Base-by-base conservation (phyloP, 2,113 vertebrate species). In the Macquaria australasica region DNA sequence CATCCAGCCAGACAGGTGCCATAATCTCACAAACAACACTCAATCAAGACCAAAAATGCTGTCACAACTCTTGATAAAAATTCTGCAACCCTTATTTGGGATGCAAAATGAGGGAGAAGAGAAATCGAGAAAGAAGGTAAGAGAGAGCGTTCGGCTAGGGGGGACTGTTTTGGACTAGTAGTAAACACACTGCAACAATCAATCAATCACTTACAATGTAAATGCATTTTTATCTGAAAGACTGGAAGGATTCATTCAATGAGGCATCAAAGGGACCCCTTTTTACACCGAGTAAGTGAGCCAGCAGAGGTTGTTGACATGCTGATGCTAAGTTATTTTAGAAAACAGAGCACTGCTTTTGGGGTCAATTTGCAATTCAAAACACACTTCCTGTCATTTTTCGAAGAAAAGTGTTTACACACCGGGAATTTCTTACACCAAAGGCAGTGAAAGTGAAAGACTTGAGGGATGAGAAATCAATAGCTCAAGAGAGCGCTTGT, bases 21-120 rank as follows among this genome's bases (percentile, higher is more conserved):
- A 81, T 73, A 50, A 82, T 86, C 41, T 75, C n/a, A 67, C 60
- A 75, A 87, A 82, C 48, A 76, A 55, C 56, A 43, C 58, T 84
- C 41, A 81, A 63, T 86, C 72, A 82, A 78, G n/a, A 51, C 10
- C 8, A 69, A 45, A 53, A 67, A n/a, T 48, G 15, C n/a, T 39
- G 45, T 41, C 64, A 63, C 11, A 20, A n/a, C 28, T 79, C 66
- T 59, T 50, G 23, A 66, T 69, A n/a, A 53, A 80, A 75, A 51
- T 16, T 48, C 55, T n/a, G 14, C n/a, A 71, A 23, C 6, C 8
- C 18, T 25, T 66, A 21, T 45, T 64, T 39, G 6, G 20, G 20
- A 53, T 53, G 11, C 23, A 25, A 79, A 76, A 43, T 59, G 37
- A 67, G 15, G 15, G 15, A 66, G 45, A 37, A 50, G 28, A 71